Evolutionary conservation across 2,888 invertebrate genomes (phyloP).

Genomic region (Cataglyphis albicans): DNA sequence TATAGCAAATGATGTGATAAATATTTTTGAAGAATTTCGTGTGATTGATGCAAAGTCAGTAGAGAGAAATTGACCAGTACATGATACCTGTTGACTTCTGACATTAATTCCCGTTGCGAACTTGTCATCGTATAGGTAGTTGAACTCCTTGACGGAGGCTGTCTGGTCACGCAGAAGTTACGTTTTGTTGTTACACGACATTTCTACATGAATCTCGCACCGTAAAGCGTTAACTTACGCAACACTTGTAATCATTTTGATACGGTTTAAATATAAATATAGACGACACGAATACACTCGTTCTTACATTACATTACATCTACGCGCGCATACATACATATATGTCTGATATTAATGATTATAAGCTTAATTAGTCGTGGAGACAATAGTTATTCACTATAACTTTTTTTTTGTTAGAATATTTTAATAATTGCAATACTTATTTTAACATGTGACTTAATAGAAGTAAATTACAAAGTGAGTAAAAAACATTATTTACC

Average conservation of each 20-base stretch:
- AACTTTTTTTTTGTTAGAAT: not conserved
- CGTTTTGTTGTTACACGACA: constrained; percentile 45
- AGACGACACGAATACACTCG: not conserved
- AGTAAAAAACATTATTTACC: not conserved
- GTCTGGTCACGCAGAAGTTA: constrained; percentile 46
- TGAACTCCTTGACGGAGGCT: constrained; percentile 49
- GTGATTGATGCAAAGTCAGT: constrained; percentile 42
- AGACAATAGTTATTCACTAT: not conserved
- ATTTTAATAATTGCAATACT: not conserved
- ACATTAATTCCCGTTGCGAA: constrained; percentile 49
- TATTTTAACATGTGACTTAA: not conserved
- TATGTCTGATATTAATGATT: constrained; percentile 7
- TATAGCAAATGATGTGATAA: constrained; percentile 6
- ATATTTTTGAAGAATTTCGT: constrained; percentile 16
- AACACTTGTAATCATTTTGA: constrained; percentile 10
- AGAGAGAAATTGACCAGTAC: constrained; percentile 40
- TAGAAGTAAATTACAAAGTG: not conserved
- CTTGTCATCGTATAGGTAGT: constrained; percentile 50
- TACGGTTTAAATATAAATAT: not conserved
- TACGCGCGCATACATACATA: not conserved
- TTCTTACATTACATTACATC: not conserved
- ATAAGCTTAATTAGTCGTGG: not conserved
- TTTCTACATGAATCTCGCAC: constrained; percentile 34
- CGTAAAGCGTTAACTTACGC: not conserved
- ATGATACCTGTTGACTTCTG: constrained; percentile 48